Conservation (phyloP, 1,140 invertebrate species). For the Diploscapter pachys region DNA sequence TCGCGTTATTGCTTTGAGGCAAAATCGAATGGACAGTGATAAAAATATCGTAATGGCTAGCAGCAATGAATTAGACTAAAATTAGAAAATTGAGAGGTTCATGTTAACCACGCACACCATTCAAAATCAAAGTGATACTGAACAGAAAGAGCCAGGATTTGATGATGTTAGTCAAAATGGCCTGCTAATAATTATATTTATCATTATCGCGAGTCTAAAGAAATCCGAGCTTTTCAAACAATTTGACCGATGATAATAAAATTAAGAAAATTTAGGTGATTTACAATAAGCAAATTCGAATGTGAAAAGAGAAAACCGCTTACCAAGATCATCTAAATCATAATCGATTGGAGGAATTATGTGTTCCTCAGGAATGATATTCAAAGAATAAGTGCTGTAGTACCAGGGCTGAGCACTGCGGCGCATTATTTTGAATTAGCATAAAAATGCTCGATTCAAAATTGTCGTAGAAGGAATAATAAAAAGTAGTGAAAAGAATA, state of each 20-base stretch:
- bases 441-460: too few species aligned
- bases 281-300: background rate
- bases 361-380: slow-evolving; percentile 35
- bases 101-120: too few species aligned
- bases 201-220: background rate
- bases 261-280: background rate
- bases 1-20: too few species aligned
- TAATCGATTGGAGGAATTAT: slow-evolving; percentile 26
- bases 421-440: slow-evolving; percentile 5
- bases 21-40: too few species aligned
- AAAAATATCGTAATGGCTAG: too few species aligned
- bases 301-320: background rate
- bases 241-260: background rate
- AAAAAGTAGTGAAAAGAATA: too few species aligned
- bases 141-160: background rate
- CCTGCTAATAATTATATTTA: background rate
- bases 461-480: too few species aligned
- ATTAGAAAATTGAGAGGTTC: too few species aligned
- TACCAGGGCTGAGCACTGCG: slow-evolving; percentile 22
- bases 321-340: slow-evolving; percentile 8
- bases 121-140: too few species aligned
- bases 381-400: slow-evolving; percentile 29
- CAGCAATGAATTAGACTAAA: too few species aligned
- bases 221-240: background rate
- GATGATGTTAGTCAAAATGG: too few species aligned